A percentile compares a stretch with the other conserved stretches of the same genome.
phyloP scores from a whole-genome alignment of 64 coral and sea anemone genomes.

The Platygyra sinensis region DNA sequence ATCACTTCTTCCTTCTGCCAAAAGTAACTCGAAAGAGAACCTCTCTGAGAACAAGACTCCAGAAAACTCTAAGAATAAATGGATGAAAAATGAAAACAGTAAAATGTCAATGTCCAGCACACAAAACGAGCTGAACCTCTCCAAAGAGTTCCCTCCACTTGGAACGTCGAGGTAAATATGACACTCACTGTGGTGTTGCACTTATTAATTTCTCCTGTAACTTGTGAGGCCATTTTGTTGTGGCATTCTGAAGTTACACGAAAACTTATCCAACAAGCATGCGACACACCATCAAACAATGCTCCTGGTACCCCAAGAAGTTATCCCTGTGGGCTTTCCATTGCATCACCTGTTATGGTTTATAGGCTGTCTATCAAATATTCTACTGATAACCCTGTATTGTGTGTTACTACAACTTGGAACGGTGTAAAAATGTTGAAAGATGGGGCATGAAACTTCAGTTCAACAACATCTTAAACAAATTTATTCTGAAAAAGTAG shows the following conservation, averaged over 20 bases:
- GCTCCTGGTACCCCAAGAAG: too few species aligned
- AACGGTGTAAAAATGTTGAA: too few species aligned
- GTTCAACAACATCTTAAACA: too few species aligned
- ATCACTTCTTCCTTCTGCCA: constrained; percentile 24
- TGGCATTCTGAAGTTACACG: not conserved
- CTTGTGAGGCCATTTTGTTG: not conserved
- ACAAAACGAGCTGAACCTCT: not conserved
- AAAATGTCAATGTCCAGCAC: constrained; percentile 1
- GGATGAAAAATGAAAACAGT: constrained; percentile 24
- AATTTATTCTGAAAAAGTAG: too few species aligned
- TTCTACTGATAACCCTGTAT: too few species aligned
- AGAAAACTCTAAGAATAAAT: constrained; percentile 20
- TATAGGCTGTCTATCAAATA: too few species aligned
- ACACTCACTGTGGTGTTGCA: not conserved
- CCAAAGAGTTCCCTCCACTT: constrained; percentile 80
- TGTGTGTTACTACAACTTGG: too few species aligned
- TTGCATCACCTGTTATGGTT: too few species aligned
- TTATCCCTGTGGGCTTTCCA: too few species aligned
- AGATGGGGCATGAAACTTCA: too few species aligned
- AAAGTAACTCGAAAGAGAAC: not conserved
- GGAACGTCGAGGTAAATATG: constrained; percentile 20
- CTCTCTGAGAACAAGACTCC: constrained; percentile 45
- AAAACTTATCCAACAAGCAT: not conserved
- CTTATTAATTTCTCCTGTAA: not conserved
- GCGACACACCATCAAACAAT: too few species aligned